A percentile compares a stretch with the other conserved stretches of the same genome.
Evolutionary conservation across 2,888 invertebrate species (phyloP).

Genomic region (Alloplasta piceator): DNA sequence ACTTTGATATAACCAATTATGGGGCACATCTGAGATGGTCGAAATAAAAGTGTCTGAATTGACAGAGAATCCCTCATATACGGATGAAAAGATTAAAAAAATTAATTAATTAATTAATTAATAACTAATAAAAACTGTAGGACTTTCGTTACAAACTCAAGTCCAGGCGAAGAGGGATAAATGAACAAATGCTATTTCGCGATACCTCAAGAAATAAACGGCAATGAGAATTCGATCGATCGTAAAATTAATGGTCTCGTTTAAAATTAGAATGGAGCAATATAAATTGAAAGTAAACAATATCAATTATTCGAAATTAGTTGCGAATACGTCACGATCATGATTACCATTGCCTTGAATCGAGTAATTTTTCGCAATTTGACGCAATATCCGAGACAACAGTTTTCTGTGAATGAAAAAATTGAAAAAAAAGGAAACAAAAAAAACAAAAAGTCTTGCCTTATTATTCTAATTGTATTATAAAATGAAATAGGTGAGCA

Average conservation of each 20-base stretch:
- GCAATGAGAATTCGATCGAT: constrained; percentile 2
- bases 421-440: constrained; percentile 10
- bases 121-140: no score
- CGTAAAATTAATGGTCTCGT: constrained; percentile 22
- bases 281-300: constrained; percentile 60
- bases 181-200: background rate
- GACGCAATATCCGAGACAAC: constrained; percentile 15
- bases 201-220: background rate
- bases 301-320: constrained; percentile 23
- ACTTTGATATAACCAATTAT: no score
- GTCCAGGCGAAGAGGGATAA: no score
- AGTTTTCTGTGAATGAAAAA: constrained; percentile 29
- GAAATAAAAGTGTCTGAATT: no score
- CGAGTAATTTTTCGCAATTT: constrained; percentile 38
- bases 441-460: constrained; percentile 62
- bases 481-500: constrained; percentile 55
- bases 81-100: no score
- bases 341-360: constrained; percentile 54
- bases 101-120: no score
- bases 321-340: constrained; percentile 15
- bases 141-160: no score
- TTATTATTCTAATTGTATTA: constrained; percentile 65
- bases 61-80: no score
- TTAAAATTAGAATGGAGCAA: constrained; percentile 51
- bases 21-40: no score